phyloP scores from a whole-genome alignment of 2,888 invertebrate genomes.

The Pinctada fucata region DNA sequence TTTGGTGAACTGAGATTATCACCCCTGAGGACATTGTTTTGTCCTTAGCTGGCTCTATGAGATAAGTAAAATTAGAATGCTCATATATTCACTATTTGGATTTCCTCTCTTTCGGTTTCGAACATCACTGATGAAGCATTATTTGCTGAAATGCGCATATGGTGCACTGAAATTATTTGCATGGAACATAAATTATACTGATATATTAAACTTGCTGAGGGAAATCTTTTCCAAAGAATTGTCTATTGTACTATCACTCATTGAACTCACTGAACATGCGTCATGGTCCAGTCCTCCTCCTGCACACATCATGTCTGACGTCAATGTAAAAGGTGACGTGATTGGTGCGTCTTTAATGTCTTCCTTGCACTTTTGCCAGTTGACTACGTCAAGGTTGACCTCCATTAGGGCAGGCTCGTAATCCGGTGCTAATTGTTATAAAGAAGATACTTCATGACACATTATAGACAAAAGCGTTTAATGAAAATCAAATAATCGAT shows the following conservation, averaged over 20 bases:
- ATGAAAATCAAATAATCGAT: too few relatives aligned
- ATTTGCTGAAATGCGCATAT: too few relatives aligned
- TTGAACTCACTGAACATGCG: constrained; percentile 59
- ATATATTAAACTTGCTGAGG: neutral
- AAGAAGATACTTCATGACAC: neutral
- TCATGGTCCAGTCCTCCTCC: constrained; percentile 64
- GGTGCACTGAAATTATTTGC: too few relatives aligned
- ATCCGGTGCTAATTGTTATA: constrained; percentile 48
- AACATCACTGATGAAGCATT: too few relatives aligned
- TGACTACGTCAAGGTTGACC: constrained; percentile 61
- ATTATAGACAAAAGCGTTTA: too few relatives aligned
- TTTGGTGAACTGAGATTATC: too few relatives aligned
- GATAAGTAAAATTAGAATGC: neutral
- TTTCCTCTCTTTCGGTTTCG: too few relatives aligned
- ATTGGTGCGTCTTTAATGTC: constrained; percentile 52
- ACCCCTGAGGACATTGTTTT: neutral
- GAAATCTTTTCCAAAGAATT: neutral
- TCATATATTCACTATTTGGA: too few relatives aligned
- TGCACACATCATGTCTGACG: constrained; percentile 67
- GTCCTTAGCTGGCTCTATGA: neutral
- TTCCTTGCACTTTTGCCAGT: constrained; percentile 52
- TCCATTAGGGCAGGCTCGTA: constrained; percentile 63
- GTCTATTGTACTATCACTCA: too few relatives aligned
- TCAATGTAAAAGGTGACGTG: constrained; percentile 57
- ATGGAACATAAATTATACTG: neutral